These are phyloP conservation scores for Stenopsyche tienmushanensis DNA, from an alignment of 1,140 invertebrate species.

Conservation along the genomic window DNA sequence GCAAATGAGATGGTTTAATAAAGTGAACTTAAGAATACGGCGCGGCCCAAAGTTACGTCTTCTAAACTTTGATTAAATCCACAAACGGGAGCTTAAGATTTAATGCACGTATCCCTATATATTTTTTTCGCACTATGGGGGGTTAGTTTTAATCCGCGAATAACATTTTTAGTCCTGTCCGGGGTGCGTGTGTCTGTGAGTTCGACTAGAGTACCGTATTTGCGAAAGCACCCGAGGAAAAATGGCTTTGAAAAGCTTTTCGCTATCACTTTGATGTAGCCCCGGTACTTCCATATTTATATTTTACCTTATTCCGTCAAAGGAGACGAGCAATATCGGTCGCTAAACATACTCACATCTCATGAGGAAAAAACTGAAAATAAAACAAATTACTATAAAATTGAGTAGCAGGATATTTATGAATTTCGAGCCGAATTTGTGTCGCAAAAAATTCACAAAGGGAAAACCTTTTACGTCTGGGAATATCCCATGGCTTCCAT, in stretches of 20 bases:
- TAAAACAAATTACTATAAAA: no score
- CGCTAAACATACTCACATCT: no score
- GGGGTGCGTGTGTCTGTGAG: no score
- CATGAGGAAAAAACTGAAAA: no score
- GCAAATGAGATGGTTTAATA: slow-evolving; percentile 18
- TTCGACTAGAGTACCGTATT: background rate
- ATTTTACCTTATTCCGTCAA: slow-evolving; percentile 4
- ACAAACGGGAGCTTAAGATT: background rate
- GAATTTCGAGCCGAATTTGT: no score
- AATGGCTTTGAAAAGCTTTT: slow-evolving; percentile 18
- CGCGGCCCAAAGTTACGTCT: background rate
- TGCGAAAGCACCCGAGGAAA: background rate
- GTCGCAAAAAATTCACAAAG: no score
- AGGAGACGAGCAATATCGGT: background rate
- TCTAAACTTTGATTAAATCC: slow-evolving; percentile 12
- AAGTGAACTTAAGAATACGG: slow-evolving; percentile 4
- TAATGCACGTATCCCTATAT: background rate
- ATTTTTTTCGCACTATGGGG: no score
- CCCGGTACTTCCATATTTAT: slow-evolving; percentile 1
- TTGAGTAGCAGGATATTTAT: no score
- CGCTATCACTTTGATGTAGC: slow-evolving; percentile 18
- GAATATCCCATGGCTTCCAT: no score
- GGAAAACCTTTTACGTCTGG: no score
- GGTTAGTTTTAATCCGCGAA: no score
- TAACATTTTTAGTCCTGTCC: no score